Percentiles rank a stretch among this genome's conserved stretches.
Conservation (phyloP, 2,888 invertebrate species). For the Coelopa pilipes region DNA sequence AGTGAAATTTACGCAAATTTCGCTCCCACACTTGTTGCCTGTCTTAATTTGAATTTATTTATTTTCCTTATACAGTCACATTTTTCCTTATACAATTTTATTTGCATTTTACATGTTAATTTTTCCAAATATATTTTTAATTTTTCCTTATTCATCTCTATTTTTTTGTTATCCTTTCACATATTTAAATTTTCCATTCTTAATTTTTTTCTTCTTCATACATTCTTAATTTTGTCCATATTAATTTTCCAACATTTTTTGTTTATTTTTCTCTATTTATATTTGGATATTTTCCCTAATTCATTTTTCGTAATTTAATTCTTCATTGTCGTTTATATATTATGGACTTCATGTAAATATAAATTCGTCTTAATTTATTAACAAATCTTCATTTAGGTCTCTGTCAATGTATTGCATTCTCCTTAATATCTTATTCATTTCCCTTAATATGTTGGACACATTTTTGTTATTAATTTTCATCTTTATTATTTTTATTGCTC, state of each 20-base stretch:
- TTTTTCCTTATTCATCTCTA: background rate
- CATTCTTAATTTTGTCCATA: background rate
- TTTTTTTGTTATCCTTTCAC: background rate
- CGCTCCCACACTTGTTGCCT: constrained; percentile 6
- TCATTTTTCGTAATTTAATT: background rate
- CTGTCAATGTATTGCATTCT: background rate
- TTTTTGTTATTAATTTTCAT: background rate
- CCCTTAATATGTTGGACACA: background rate
- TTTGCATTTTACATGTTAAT: constrained; percentile 22
- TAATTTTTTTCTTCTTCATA: background rate
- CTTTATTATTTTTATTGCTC: background rate
- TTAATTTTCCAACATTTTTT: background rate
- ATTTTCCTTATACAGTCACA: constrained; percentile 12
- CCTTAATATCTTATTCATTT: background rate
- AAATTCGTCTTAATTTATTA: background rate
- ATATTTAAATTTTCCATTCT: background rate
- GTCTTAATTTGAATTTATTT: constrained; percentile 18
- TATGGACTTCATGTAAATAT: background rate
- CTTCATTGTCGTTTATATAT: background rate
- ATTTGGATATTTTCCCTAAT: background rate
- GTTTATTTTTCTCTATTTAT: background rate
- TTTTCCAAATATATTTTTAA: background rate
- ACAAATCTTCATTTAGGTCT: background rate
- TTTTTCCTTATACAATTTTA: background rate
- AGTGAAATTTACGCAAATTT: too few relatives aligned